phyloP scores from a whole-genome alignment of 2,888 invertebrate species.

The Matsumyia berberina region DNA sequence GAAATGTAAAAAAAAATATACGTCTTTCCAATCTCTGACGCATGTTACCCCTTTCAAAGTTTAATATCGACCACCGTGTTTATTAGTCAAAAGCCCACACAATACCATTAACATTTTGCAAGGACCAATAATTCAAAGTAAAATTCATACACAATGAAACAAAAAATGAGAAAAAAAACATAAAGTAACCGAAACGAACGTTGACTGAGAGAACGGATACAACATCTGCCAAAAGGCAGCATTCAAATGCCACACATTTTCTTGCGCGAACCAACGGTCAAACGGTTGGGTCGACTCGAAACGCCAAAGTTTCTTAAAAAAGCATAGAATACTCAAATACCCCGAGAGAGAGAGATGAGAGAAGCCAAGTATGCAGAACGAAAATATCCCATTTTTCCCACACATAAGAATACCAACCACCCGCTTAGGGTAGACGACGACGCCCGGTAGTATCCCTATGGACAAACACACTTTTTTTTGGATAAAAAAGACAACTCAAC shows the following conservation, averaged over 20 bases:
- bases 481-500: conserved; percentile 51
- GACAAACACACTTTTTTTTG: conserved; percentile 69
- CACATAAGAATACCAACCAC: conserved; percentile 57
- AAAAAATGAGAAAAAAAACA: no score
- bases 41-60: no score
- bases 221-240: conserved; percentile 41
- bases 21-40: no score
- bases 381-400: conserved; percentile 67
- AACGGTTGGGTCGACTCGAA: conserved; percentile 46
- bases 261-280: conserved; percentile 41
- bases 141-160: neutral
- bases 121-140: conserved; percentile 19
- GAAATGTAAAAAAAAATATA: no score
- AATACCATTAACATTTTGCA: neutral
- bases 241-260: conserved; percentile 57
- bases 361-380: conserved; percentile 57
- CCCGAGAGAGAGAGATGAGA: conserved; percentile 33
- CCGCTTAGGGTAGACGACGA: conserved; percentile 16
- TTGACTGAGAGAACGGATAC: conserved; percentile 2
- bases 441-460: conserved; percentile 32
- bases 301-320: conserved; percentile 25
- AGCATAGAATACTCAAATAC: conserved; percentile 30
- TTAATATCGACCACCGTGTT: no score
- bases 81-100: neutral
- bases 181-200: neutral